phyloP scores from a whole-genome alignment of 2,113 vertebrate species.

The Heptranchias perlo region DNA sequence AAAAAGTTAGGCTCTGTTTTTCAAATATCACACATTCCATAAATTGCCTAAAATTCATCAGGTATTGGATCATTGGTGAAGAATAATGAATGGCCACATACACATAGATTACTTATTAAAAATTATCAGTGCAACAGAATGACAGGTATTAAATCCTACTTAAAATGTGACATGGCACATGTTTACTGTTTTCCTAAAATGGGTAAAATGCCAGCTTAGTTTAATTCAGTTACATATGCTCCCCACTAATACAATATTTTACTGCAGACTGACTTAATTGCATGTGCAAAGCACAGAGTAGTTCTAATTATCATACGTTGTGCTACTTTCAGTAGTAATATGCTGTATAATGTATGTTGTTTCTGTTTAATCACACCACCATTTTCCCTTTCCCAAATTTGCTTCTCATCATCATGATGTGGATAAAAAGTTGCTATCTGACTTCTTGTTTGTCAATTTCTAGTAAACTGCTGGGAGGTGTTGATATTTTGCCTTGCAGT shows the following conservation, averaged over 20 bases:
- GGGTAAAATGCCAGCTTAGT: neutral
- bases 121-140: slow-evolving; percentile 2
- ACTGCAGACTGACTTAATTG: neutral
- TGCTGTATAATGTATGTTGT: neutral
- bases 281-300: neutral
- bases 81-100: neutral
- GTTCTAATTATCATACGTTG: neutral
- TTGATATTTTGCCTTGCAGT: neutral
- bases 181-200: neutral
- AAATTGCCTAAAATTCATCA: neutral
- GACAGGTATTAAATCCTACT: neutral
- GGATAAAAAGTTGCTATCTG: neutral
- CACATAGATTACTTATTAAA: neutral
- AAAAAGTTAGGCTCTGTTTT: neutral
- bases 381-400: neutral
- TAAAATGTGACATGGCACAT: neutral
- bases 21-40: neutral
- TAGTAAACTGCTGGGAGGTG: neutral
- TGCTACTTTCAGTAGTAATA: neutral
- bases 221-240: neutral
- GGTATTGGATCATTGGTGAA: neutral
- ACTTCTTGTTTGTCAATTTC: neutral
- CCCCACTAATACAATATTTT: neutral
- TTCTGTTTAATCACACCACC: neutral
- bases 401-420: neutral